Evolutionary conservation across 2,797 vertebrate species (phyloP), one percentile per base, ranked within the genome.

Genomic region (Acanthornis magna): DNA sequence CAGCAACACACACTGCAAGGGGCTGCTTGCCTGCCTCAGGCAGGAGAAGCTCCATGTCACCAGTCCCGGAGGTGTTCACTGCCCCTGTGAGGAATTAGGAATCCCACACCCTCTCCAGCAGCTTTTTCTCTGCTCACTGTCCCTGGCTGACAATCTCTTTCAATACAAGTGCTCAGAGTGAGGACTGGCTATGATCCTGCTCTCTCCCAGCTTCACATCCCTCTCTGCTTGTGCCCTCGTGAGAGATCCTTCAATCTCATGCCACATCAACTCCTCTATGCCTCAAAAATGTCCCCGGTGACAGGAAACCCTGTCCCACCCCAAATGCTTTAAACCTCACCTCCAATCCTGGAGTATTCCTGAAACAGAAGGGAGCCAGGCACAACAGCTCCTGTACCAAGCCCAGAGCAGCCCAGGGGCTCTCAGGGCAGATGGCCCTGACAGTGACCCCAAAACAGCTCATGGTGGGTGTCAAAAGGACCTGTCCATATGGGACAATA

Each of bases 241-340:
- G 1, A 0, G 2, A 63, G 14, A 61, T 29, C 67, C 14, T 76
- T 61, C 40, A 1, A 0, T 5, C 36, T 19, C 55, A 8, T 12
- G 26, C 60, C 14, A 26, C 21, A 48, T 2, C 13, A 50, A 7
- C 30, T 34, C 50, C 51, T 54, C 50, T 26, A 1, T 14, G 29
- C 45, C 67, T n/a, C 45, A 16, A 27, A 62, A 42, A 27, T 0
- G 1, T 1, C 42, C 36, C 32, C 23, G 13, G 0, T 2, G 10
- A 38, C 7, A 13, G 16, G 40, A 71, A 66, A 63, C 29, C 8
- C 61, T 17, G 9, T 50, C 30, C 57, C 43, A 38, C 1, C 6
- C 40, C 40, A 74, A 8, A 10, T 26, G 27, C 50, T 72, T 63
- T 22, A 36, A n/a, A 23, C 32, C 9, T 73, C n/a, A 11, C 36